phyloP scores from a whole-genome alignment of 2,888 invertebrate genomes.

The Scotopteryx bipunctaria region DNA sequence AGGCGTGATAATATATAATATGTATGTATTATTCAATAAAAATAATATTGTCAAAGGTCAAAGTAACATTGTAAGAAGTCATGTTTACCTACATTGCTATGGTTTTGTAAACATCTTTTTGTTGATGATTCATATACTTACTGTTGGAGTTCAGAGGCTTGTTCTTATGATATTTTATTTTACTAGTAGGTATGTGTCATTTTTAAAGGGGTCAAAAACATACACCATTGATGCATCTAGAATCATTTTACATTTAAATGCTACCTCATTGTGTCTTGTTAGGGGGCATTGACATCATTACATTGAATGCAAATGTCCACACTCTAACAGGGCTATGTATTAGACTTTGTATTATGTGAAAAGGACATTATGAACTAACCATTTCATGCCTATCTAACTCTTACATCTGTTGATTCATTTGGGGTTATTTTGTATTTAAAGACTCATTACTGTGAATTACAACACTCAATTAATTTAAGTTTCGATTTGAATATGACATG shows the following conservation, averaged over 20 bases:
- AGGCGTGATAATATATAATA: no score
- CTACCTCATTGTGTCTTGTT: slow-evolving; percentile 9
- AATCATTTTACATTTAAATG: neutral
- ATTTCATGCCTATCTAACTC: slow-evolving; percentile 18
- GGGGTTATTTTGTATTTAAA: slow-evolving; percentile 16
- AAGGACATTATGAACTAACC: slow-evolving; percentile 4
- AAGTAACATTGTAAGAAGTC: neutral
- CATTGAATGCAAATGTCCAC: slow-evolving; percentile 67
- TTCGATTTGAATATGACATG: no score
- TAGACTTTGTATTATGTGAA: slow-evolving; percentile 29
- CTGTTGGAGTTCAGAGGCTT: no score
- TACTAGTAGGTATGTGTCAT: neutral
- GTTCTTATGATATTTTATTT: neutral
- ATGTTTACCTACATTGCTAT: neutral
- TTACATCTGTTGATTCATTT: slow-evolving; percentile 11
- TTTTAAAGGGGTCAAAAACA: neutral
- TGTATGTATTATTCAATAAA: no score
- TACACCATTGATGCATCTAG: neutral
- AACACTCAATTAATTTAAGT: no score
- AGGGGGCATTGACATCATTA: slow-evolving; percentile 49
- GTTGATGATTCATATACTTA: slow-evolving; percentile 10
- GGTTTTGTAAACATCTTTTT: slow-evolving; percentile 9
- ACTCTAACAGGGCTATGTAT: slow-evolving; percentile 11
- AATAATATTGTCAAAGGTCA: no score
- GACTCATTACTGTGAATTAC: no score